Evolutionary conservation across 2,113 vertebrate genomes (phyloP).

Genomic region (Panurus biarmicus): DNA sequence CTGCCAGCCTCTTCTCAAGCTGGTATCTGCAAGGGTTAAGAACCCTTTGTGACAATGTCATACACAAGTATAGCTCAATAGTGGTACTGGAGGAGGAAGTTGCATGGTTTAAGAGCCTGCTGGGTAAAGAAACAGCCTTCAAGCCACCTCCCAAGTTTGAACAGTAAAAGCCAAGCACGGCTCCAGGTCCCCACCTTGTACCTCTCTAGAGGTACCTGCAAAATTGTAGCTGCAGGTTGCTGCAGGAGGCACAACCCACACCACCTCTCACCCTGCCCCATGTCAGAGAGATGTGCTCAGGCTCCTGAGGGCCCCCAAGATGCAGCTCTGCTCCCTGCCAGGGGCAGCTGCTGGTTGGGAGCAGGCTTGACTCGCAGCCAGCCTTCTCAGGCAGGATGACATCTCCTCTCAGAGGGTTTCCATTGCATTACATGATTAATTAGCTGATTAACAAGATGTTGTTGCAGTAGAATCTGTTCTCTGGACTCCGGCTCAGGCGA

Average conservation of each 20-base stretch:
- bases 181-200: accelerated
- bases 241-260: background rate
- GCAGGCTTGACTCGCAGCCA: background rate
- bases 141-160: background rate
- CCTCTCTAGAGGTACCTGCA: background rate
- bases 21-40: background rate
- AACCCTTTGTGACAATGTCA: background rate
- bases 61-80: background rate
- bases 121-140: background rate
- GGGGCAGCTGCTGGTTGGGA: background rate
- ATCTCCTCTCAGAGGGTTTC: background rate
- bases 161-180: accelerated
- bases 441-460: slow-evolving; percentile 54
- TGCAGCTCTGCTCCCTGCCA: background rate
- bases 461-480: slow-evolving; percentile 30
- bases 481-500: background rate
- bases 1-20: background rate
- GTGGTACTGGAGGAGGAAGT: accelerated
- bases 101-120: accelerated
- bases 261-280: background rate
- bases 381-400: background rate
- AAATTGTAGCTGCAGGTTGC: background rate
- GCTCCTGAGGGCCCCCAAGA: background rate
- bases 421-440: slow-evolving; percentile 44
- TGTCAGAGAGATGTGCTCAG: background rate